Percentiles rank a stretch among this genome's conserved stretches.
Conservation (phyloP, 2,113 vertebrate species). For the Cyrtonyx montezumae region DNA sequence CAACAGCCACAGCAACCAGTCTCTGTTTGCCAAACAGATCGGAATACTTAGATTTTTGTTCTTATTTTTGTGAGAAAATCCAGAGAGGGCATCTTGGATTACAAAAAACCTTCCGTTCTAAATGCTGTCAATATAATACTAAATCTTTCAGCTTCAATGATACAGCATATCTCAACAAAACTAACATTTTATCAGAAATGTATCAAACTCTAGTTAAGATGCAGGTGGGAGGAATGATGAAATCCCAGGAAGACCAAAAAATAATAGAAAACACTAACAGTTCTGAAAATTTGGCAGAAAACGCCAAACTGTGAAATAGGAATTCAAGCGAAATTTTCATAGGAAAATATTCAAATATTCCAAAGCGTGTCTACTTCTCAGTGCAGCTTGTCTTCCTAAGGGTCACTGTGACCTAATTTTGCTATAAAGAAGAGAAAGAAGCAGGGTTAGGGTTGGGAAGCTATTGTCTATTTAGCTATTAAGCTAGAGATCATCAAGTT, state of each 20-base stretch:
- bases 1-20: not conserved
- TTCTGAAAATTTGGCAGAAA: not conserved
- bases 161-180: slow-evolving; percentile 31
- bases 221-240: slow-evolving; percentile 34
- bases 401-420: not conserved
- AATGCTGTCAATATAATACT: not conserved
- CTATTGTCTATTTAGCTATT: not conserved
- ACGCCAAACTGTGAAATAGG: slow-evolving; percentile 6
- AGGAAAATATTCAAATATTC: slow-evolving; percentile 9
- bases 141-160: slow-evolving; percentile 13
- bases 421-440: not conserved
- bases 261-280: not conserved
- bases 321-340: not conserved
- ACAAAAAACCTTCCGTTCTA: not conserved
- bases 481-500: not conserved
- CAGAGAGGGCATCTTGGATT: not conserved
- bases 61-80: not conserved
- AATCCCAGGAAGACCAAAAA: slow-evolving; percentile 29
- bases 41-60: not conserved
- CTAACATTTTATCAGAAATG: slow-evolving; percentile 39
- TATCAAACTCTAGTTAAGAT: slow-evolving; percentile 34
- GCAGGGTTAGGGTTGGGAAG: not conserved
- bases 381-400: not conserved
- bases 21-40: not conserved
- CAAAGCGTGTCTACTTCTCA: not conserved